Conservation (phyloP, 2,797 vertebrate species). For the Lacerta bilineata region DNA sequence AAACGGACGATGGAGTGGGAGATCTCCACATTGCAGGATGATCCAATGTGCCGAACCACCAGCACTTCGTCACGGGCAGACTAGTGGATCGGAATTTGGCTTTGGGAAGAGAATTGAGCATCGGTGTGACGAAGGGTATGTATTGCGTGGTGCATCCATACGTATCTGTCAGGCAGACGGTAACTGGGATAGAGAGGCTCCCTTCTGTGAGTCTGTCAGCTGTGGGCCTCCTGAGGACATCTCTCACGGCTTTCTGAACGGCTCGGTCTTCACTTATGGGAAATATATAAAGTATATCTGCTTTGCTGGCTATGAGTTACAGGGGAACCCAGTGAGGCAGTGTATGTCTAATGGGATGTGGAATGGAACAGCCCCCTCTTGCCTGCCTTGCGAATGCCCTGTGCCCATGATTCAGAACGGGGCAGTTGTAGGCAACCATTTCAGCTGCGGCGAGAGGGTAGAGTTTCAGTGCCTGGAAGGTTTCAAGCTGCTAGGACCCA, state of each 20-base stretch:
- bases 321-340: conserved; percentile 85
- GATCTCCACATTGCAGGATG: conserved; percentile 81
- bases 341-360: conserved; percentile 91
- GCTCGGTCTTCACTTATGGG: conserved; percentile 88
- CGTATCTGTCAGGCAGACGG: conserved; percentile 87
- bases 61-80: conserved; percentile 81
- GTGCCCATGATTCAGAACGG: conserved; percentile 86
- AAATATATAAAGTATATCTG: conserved; percentile 90
- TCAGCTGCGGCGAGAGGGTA: conserved; percentile 85
- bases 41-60: conserved; percentile 82
- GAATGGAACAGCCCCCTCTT: conserved; percentile 88
- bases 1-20: conserved; percentile 91
- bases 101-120: conserved; percentile 85
- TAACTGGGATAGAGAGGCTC: conserved; percentile 87
- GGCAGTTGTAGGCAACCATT: conserved; percentile 79
- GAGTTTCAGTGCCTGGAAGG: conserved; percentile 88
- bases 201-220: conserved; percentile 84
- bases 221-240: conserved; percentile 94
- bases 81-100: conserved; percentile 84
- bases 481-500: conserved; percentile 88
- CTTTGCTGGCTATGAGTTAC: conserved; percentile 89
- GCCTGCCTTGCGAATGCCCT: conserved; percentile 87
- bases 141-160: conserved; percentile 79
- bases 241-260: conserved; percentile 91
- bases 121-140: conserved; percentile 88